phyloP scores from a whole-genome alignment of 2,888 invertebrate genomes.

The Amphipoea oculea region DNA sequence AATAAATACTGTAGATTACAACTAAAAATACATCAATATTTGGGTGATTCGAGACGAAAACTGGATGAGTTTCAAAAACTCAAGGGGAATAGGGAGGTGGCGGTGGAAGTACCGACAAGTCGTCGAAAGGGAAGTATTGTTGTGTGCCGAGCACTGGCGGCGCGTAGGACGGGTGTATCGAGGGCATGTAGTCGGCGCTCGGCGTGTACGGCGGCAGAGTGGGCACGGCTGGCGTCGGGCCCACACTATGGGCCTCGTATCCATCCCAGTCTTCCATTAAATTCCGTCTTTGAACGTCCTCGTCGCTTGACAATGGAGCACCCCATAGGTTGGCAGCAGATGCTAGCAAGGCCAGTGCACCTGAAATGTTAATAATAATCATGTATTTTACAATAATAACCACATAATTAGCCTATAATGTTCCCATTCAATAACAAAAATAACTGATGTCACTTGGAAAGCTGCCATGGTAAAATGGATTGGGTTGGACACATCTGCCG shows the following conservation, averaged over 20 bases:
- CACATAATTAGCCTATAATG: not conserved
- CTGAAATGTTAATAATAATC: constrained; percentile 79
- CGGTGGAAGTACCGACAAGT: constrained; percentile 86
- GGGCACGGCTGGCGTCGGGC: constrained; percentile 90
- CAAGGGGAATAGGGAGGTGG: constrained; percentile 90
- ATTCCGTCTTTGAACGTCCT: constrained; percentile 88
- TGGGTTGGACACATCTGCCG: too few species aligned
- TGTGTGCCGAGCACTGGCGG: constrained; percentile 84
- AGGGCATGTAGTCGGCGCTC: constrained; percentile 81
- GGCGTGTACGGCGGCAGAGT: constrained; percentile 91
- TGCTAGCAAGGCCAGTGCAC: constrained; percentile 92
- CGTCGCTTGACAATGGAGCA: constrained; percentile 86
- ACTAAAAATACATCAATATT: constrained; percentile 67
- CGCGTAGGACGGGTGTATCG: constrained; percentile 79
- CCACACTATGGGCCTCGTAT: constrained; percentile 91
- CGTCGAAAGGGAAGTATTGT: constrained; percentile 88
- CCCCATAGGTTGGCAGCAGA: constrained; percentile 93
- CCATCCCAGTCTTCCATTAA: constrained; percentile 92
- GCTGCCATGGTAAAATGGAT: too few species aligned
- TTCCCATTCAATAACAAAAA: not conserved
- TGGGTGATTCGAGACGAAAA: constrained; percentile 55
- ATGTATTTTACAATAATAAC: not conserved
- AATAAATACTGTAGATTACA: constrained; percentile 66
- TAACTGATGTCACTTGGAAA: too few species aligned
- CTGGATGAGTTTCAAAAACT: constrained; percentile 53